phyloP scores from a whole-genome alignment of 2,113 vertebrate species.

The Dromiciops gliroides region DNA sequence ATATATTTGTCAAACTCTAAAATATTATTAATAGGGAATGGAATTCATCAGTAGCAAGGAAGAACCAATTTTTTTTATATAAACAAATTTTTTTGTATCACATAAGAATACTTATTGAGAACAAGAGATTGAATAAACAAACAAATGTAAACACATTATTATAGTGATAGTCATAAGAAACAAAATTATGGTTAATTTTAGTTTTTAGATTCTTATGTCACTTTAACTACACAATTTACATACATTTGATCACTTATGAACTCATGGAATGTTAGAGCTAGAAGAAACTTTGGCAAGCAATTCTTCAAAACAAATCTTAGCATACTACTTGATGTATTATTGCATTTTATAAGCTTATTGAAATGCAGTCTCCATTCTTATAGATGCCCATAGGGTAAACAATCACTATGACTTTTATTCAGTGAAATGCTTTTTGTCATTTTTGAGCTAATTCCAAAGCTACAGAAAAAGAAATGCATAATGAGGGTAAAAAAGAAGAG shows the following conservation, averaged over 20 bases:
- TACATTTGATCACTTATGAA: slow-evolving; percentile 14
- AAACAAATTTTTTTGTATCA: neutral
- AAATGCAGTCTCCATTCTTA: slow-evolving; percentile 2
- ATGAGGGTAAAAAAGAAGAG: slow-evolving; percentile 31
- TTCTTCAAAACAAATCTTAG: neutral
- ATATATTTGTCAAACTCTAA: neutral
- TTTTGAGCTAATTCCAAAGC: slow-evolving; percentile 27
- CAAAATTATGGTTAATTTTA: slow-evolving; percentile 29
- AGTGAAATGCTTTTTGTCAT: slow-evolving; percentile 19
- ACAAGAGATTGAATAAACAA: neutral
- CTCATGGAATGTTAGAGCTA: slow-evolving; percentile 7
- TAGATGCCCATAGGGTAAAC: slow-evolving; percentile 8
- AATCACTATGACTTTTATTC: slow-evolving; percentile 44
- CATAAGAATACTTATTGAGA: neutral
- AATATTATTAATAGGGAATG: neutral
- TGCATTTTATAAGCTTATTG: neutral
- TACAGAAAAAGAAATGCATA: slow-evolving; percentile 50
- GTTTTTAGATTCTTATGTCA: slow-evolving; percentile 8
- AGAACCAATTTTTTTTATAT: no score
- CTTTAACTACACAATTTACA: slow-evolving; percentile 37
- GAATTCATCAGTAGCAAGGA: neutral
- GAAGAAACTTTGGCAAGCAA: slow-evolving; percentile 1
- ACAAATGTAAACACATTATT: slow-evolving; percentile 24
- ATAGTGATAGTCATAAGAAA: neutral
- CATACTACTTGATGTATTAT: neutral